These are phyloP conservation scores for Teleogryllus oceanicus DNA, from an alignment of 2,888 invertebrate genomes.

Conservation along the genomic window DNA sequence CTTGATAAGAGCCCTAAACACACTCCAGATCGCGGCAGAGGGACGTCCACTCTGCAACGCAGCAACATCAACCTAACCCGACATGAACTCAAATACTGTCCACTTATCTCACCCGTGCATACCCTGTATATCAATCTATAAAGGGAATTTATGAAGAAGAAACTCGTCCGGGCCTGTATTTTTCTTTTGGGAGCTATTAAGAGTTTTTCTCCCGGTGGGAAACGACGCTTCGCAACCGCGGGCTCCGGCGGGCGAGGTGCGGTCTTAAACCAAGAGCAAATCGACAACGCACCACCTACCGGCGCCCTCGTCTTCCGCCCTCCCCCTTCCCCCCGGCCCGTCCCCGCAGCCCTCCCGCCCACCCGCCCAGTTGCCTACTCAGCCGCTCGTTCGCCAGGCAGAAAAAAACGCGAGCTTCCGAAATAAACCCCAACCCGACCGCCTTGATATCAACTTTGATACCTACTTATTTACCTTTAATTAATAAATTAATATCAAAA, in stretches of 20 bases:
- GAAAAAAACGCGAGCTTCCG: background rate
- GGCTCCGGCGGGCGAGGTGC: background rate
- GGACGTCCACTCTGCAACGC: background rate
- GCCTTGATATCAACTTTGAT: conserved; percentile 18
- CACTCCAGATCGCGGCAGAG: background rate
- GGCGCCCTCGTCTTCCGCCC: conserved; percentile 20
- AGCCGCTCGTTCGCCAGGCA: background rate
- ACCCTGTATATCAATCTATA: background rate
- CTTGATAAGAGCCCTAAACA: too few species aligned
- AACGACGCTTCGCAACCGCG: background rate
- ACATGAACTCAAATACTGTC: background rate
- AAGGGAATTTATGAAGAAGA: conserved; percentile 4
- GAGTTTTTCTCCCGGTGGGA: background rate
- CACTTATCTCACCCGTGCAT: background rate
- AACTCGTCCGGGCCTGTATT: background rate
- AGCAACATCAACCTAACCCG: background rate
- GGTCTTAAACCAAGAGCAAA: background rate
- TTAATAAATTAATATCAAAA: conserved; percentile 18
- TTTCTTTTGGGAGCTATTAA: background rate
- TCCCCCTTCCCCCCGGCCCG: background rate
- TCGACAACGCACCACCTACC: background rate
- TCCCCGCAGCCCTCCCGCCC: background rate
- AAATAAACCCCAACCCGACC: conserved; percentile 10
- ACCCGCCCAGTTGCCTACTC: background rate
- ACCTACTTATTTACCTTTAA: conserved; percentile 18